phyloP scores from a whole-genome alignment of 2,888 invertebrate species.

The Cheilosia scutellata region DNA sequence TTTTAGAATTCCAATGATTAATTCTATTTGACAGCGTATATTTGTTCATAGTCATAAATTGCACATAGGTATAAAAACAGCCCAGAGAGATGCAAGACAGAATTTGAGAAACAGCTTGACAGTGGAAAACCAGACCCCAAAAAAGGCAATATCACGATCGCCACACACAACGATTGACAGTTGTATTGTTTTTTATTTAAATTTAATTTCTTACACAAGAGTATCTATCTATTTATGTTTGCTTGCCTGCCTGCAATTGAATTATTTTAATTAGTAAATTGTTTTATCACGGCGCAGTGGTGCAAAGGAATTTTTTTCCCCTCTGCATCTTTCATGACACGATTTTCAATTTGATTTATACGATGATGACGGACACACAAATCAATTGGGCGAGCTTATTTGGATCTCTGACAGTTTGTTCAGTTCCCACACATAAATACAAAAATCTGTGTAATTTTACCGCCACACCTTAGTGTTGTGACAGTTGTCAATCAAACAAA shows the following conservation, averaged over 20 bases:
- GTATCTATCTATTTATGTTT: slow-evolving; percentile 13
- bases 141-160: slow-evolving; percentile 73
- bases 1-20: slow-evolving; percentile 67
- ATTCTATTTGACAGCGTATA: slow-evolving; percentile 52
- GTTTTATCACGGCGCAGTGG: slow-evolving; percentile 29
- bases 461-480: slow-evolving; percentile 60
- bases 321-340: slow-evolving; percentile 30
- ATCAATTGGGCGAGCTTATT: slow-evolving; percentile 49
- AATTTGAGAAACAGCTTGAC: slow-evolving; percentile 14
- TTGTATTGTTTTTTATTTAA: slow-evolving; percentile 71
- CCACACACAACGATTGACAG: slow-evolving; percentile 56
- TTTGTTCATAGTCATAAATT: slow-evolving; percentile 53
- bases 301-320: slow-evolving; percentile 25
- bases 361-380: slow-evolving; percentile 58
- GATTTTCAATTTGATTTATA: slow-evolving; percentile 37
- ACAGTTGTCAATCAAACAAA: slow-evolving; percentile 61
- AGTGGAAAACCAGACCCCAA: slow-evolving; percentile 64
- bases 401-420: slow-evolving; percentile 38
- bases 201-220: slow-evolving; percentile 10
- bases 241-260: slow-evolving; percentile 46
- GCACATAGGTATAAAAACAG: not conserved
- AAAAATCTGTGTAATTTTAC: not conserved
- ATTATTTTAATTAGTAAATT: slow-evolving; percentile 73
- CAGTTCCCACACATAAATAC: slow-evolving; percentile 50
- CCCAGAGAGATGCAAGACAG: slow-evolving; percentile 33